phyloP scores from a whole-genome alignment of 2,888 invertebrate genomes.

The Xestia ashworthii region DNA sequence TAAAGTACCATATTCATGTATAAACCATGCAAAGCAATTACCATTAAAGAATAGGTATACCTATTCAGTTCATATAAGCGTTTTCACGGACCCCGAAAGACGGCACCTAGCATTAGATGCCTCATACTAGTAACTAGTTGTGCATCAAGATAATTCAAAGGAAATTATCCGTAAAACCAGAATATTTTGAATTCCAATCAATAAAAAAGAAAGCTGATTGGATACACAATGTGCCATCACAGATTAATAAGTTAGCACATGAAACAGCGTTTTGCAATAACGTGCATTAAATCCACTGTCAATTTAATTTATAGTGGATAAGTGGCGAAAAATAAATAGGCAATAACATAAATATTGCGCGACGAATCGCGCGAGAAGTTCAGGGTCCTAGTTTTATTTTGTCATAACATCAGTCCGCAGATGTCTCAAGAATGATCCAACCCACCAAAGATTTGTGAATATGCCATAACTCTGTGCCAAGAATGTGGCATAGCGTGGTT shows the following conservation, averaged over 20 bases:
- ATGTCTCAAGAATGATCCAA: conserved; percentile 40
- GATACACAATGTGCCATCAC: conserved; percentile 11
- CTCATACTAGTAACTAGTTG: conserved; percentile 28
- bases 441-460: conserved; percentile 54
- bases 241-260: conserved; percentile 37
- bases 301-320: conserved; percentile 48
- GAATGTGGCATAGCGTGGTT: too few relatives aligned
- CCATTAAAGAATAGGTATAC: conserved; percentile 65
- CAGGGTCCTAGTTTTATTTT: conserved; percentile 52
- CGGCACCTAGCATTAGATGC: conserved; percentile 37
- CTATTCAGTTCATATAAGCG: conserved; percentile 65
- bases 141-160: conserved; percentile 20
- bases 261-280: not conserved
- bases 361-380: conserved; percentile 22
- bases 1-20: conserved; percentile 39
- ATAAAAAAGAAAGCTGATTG: conserved; percentile 10
- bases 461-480: not conserved
- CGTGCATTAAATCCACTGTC: conserved; percentile 35
- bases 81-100: conserved; percentile 61
- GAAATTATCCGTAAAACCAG: conserved; percentile 17
- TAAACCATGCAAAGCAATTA: conserved; percentile 47
- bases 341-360: conserved; percentile 37
- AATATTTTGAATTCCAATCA: conserved; percentile 23
- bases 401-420: conserved; percentile 34
- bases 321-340: conserved; percentile 37